phyloP scores from a whole-genome alignment of 2,797 vertebrate genomes.

The Chromis chromis region DNA sequence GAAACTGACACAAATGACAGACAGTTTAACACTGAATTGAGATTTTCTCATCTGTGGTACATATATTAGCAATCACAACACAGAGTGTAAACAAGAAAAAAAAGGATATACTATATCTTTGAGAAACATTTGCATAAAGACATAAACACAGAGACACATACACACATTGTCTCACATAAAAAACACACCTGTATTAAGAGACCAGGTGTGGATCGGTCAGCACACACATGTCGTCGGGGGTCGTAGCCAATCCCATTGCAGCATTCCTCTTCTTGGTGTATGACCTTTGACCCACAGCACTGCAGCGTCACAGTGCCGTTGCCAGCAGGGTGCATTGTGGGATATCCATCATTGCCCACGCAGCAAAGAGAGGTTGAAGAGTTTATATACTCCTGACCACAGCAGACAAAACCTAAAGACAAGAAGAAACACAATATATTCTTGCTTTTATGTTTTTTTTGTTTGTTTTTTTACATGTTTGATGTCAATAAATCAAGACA shows the following conservation, averaged over 20 bases:
- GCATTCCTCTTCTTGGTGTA: constrained; percentile 89
- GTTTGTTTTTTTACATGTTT: background rate
- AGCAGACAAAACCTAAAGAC: constrained; percentile 90
- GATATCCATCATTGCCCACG: constrained; percentile 84
- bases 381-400: constrained; percentile 91
- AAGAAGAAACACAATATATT: constrained; percentile 13
- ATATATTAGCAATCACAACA: too few relatives aligned
- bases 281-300: constrained; percentile 93
- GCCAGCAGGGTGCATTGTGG: constrained; percentile 87
- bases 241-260: constrained; percentile 92
- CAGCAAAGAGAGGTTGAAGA: constrained; percentile 91
- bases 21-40: too few relatives aligned
- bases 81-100: background rate
- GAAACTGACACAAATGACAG: too few relatives aligned
- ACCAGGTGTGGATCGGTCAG: constrained; percentile 88
- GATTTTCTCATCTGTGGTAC: too few relatives aligned
- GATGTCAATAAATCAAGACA: background rate
- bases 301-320: constrained; percentile 86
- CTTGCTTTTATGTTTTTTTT: too few relatives aligned
- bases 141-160: background rate
- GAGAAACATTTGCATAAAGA: too few relatives aligned
- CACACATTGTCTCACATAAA: background rate
- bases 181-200: constrained; percentile 87
- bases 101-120: too few relatives aligned
- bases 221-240: constrained; percentile 91